Evolutionary conservation across 2,888 invertebrate species (phyloP).

Genomic region (Aplocera efformata): DNA sequence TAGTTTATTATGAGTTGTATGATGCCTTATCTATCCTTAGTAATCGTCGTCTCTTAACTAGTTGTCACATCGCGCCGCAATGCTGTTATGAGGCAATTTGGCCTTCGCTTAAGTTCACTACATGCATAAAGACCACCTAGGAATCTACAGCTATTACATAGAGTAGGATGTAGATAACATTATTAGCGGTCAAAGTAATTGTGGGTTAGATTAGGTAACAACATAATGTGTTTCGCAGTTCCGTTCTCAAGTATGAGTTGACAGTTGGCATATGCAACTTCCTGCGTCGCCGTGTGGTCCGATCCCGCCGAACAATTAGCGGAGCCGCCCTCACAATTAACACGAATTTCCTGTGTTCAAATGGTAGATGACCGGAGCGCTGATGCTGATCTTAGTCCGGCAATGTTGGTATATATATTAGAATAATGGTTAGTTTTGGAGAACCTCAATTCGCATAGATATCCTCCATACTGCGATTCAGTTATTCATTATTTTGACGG

Average conservation of each 20-base stretch:
- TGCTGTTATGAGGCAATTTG: too few species aligned
- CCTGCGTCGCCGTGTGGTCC: slow-evolving; percentile 55
- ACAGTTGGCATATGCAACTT: slow-evolving; percentile 50
- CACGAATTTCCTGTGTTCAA: slow-evolving; percentile 74
- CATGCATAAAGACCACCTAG: slow-evolving; percentile 26
- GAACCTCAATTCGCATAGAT: too few species aligned
- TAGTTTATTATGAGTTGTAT: too few species aligned
- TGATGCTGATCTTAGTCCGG: slow-evolving; percentile 26
- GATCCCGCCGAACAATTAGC: slow-evolving; percentile 66
- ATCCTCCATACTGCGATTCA: too few species aligned
- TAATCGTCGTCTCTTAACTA: too few species aligned
- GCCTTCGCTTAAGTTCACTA: neutral
- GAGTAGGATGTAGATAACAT: slow-evolving; percentile 32
- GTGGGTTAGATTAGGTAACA: slow-evolving; percentile 25
- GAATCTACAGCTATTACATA: slow-evolving; percentile 22
- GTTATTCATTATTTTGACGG: too few species aligned
- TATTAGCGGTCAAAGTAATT: slow-evolving; percentile 29
- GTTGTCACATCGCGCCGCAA: too few species aligned
- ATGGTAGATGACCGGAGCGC: slow-evolving; percentile 55
- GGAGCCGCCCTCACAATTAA: slow-evolving; percentile 64
- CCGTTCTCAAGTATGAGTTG: slow-evolving; percentile 35
- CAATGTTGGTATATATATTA: too few species aligned
- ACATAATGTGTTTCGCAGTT: slow-evolving; percentile 26
- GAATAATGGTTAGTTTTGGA: too few species aligned
- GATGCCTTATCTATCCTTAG: too few species aligned